These are phyloP conservation scores for Meda fulgida DNA, from an alignment of 2,797 vertebrate genomes.

Conservation along the genomic window DNA sequence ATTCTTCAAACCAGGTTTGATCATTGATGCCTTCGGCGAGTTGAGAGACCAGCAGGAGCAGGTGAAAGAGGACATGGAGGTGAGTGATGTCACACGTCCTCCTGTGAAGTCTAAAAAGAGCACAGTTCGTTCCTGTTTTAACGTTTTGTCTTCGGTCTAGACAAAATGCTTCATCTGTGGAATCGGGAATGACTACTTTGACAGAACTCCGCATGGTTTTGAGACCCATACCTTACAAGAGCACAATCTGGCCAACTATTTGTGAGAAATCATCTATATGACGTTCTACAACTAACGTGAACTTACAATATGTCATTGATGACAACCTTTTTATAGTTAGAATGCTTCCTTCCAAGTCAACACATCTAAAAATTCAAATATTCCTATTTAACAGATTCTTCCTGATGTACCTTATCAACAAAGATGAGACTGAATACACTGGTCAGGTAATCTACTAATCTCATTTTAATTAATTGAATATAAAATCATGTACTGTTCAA, in stretches of 20 bases:
- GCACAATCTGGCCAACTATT: conserved; percentile 98
- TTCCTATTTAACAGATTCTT: conserved; percentile 87
- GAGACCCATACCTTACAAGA: conserved; percentile 98
- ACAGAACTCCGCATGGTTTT: conserved; percentile 94
- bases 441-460: conserved; percentile 84
- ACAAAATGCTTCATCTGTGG: conserved; percentile 99
- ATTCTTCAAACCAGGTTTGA: conserved; percentile 83
- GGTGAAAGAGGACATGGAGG: conserved; percentile 99
- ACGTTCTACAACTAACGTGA: background rate
- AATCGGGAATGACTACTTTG: conserved; percentile 98
- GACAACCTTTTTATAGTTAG: background rate
- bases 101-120: background rate
- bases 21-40: conserved; percentile 98
- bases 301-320: background rate
- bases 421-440: conserved; percentile 99
- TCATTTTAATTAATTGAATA: conserved; percentile 33
- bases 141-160: conserved; percentile 67
- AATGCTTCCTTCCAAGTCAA: background rate
- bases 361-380: background rate
- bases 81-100: conserved; percentile 63
- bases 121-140: background rate
- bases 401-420: conserved; percentile 98
- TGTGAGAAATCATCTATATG: conserved; percentile 81
- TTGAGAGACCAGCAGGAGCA: conserved; percentile 99
- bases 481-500: background rate